Evolutionary conservation across 2,113 vertebrate genomes (phyloP), one percentile per base, ranked within the genome.

Genomic region (Sebastes fasciatus): DNA sequence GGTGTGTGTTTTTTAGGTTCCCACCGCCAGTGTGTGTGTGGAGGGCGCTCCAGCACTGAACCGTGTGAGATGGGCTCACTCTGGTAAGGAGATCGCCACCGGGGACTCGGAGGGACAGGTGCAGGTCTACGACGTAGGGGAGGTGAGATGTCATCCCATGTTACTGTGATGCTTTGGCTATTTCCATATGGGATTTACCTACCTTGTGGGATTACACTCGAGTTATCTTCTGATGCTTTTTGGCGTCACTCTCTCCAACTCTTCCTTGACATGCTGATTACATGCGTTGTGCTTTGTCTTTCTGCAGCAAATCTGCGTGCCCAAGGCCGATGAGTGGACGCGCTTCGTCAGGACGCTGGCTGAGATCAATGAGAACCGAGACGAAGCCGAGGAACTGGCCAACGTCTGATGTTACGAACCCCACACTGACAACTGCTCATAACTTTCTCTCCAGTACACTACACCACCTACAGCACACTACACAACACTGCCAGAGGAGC

Each of bases 91-190:
- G 94, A 97, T 99, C 63, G 98, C 98, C n/a, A 97, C 98, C 0
- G 98, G 98, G 3, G 98, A 99, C 92, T 99, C 98, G 0, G 98
- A 99, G 77, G 98, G 98, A 74, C 96, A 97, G 80, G 97, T 99
- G 83, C 96, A 97, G 86, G 97, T 99, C 80, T 99, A 99, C 19
- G 98, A 99, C 0, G 97, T 99, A 61, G 98, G 98, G 91, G 98
- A 99, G 97, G 98, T 99, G 90, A 94, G 96, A 49, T 5, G 2
- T 62, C 17, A 1, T 42, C 46, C 16, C 21, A 17, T 77, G 12
- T 16, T 48, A 5, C 52, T 14, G 0, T 49, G 26, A 26, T 57
- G n/a, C 14, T 74, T 61, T 42, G 4, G 12, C 51, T 52, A 13
- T 49, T 40, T 52, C 14, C 12, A 3, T 14, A 54, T 51, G 14